Conservation (phyloP, 2,113 vertebrate species). For the Polypterus senegalus region DNA sequence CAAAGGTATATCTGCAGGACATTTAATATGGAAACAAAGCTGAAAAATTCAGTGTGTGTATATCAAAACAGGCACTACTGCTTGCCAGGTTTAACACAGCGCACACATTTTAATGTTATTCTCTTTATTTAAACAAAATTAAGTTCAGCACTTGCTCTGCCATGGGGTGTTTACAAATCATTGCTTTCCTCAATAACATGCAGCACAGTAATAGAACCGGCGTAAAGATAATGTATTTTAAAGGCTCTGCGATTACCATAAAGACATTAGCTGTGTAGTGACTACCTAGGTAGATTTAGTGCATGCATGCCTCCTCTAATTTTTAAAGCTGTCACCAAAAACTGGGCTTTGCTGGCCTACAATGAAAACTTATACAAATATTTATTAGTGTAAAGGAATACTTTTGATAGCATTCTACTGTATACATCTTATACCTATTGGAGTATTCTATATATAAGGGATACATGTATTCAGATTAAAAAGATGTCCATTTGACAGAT, state of each 20-base stretch:
- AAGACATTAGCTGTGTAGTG: slow-evolving; percentile 29
- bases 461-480: too few relatives aligned
- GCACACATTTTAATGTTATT: slow-evolving; percentile 37
- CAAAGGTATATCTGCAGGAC: slow-evolving; percentile 29
- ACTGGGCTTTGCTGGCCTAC: slow-evolving; percentile 4
- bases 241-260: slow-evolving; percentile 47
- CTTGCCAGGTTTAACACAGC: slow-evolving; percentile 24
- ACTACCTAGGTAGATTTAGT: slow-evolving; percentile 26
- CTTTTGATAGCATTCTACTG: not conserved
- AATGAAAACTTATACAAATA: not conserved
- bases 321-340: slow-evolving; percentile 29
- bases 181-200: slow-evolving; percentile 35
- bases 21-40: slow-evolving; percentile 32
- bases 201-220: slow-evolving; percentile 28
- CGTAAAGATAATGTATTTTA: slow-evolving; percentile 48
- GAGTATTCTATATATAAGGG: too few relatives aligned
- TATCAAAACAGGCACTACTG: slow-evolving; percentile 29
- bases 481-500: too few relatives aligned
- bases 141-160: slow-evolving; percentile 38
- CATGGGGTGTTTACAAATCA: slow-evolving; percentile 49
- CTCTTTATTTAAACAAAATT: slow-evolving; percentile 47
- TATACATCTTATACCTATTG: too few relatives aligned
- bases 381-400: not conserved
- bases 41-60: slow-evolving; percentile 32
- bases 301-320: slow-evolving; percentile 28